A percentile compares a stretch with the other conserved stretches of the same genome.
These are phyloP conservation scores for Belonocnema kinseyi DNA, from an alignment of 1,140 invertebrate genomes.

Conservation along the genomic window DNA sequence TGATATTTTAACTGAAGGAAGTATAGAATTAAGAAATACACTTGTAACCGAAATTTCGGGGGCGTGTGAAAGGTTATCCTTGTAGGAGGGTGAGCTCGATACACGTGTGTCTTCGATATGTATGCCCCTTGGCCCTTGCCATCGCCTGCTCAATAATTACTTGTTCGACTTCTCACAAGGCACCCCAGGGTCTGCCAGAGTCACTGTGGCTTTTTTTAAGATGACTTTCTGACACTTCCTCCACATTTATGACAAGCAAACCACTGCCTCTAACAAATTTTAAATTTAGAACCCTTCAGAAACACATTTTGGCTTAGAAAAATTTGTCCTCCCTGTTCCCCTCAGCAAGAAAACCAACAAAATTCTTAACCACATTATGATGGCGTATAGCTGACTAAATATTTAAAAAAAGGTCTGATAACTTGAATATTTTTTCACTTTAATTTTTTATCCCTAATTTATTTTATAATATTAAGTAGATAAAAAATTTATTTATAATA, in stretches of 20 bases:
- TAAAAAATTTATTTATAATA: too few relatives aligned
- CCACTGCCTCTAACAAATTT: background rate
- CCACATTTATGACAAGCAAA: background rate
- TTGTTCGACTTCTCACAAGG: constrained; percentile 39
- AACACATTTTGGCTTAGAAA: too few relatives aligned
- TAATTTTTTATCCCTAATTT: too few relatives aligned
- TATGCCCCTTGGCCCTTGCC: constrained; percentile 23
- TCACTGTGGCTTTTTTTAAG: background rate
- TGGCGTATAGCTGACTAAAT: too few relatives aligned
- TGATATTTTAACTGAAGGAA: too few relatives aligned
- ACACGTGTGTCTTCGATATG: constrained; percentile 41
- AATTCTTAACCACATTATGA: too few relatives aligned
- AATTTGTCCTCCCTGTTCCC: too few relatives aligned
- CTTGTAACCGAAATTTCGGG: constrained; percentile 42
- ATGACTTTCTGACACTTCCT: constrained; percentile 16
- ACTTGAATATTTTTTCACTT: too few relatives aligned
- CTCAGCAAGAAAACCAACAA: too few relatives aligned
- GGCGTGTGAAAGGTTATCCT: constrained; percentile 56
- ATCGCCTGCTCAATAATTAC: constrained; percentile 43
- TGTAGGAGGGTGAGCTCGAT: constrained; percentile 44
- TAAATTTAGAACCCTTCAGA: background rate
- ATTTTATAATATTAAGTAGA: too few relatives aligned
- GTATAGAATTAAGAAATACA: background rate
- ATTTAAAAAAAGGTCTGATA: too few relatives aligned
- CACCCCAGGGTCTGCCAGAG: constrained; percentile 27